phyloP scores from a whole-genome alignment of 2,888 invertebrate genomes.

The Oligia fasciuncula region DNA sequence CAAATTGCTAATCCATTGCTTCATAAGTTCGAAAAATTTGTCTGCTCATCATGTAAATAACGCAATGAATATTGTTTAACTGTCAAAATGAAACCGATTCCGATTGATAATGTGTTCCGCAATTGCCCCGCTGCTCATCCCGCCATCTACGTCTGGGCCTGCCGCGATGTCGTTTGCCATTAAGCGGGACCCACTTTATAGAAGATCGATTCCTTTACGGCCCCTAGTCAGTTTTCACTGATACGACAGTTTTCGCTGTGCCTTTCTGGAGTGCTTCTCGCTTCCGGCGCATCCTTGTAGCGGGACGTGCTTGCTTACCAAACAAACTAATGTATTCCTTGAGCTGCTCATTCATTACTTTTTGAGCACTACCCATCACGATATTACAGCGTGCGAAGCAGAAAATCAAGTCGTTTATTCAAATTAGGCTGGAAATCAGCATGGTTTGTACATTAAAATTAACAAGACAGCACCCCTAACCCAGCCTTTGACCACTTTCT shows the following conservation, averaged over 20 bases:
- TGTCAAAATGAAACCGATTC: too few relatives aligned
- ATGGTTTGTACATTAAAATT: not conserved
- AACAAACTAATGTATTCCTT: not conserved
- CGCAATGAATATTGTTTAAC: too few relatives aligned
- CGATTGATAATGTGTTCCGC: too few relatives aligned
- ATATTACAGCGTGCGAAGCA: not conserved
- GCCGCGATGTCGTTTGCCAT: too few relatives aligned
- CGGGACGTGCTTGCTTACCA: not conserved
- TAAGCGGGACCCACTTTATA: too few relatives aligned
- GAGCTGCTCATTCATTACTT: not conserved
- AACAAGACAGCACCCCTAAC: not conserved
- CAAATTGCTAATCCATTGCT: too few relatives aligned
- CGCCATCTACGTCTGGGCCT: too few relatives aligned
- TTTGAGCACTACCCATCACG: not conserved
- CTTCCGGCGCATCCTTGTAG: not conserved
- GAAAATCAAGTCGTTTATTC: not conserved
- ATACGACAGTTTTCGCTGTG: not conserved
- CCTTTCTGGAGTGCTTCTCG: not conserved
- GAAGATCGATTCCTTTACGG: not conserved
- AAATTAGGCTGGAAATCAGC: not conserved
- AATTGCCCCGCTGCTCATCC: too few relatives aligned
- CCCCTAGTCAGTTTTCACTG: not conserved
- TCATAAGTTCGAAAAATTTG: too few relatives aligned
- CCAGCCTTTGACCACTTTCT: not conserved
- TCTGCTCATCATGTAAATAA: too few relatives aligned